These are phyloP conservation scores for Drosophila lowei DNA, from an alignment of 1,140 invertebrate species.

Conservation along the genomic window DNA sequence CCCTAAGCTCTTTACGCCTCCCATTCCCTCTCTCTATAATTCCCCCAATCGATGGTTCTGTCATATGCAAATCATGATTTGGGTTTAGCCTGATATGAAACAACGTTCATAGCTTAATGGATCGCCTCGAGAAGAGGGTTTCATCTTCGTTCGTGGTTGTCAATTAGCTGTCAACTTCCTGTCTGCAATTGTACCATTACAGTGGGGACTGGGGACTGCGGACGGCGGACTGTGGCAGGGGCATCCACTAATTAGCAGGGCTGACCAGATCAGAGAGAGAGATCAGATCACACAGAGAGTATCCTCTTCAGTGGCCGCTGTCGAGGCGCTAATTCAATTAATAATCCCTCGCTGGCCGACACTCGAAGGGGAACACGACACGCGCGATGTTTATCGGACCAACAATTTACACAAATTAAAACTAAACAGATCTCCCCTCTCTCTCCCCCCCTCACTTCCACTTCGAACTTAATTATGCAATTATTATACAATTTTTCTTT, in stretches of 20 bases:
- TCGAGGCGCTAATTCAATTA: conserved; percentile 73
- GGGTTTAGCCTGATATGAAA: background rate
- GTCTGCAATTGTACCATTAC: conserved; percentile 12
- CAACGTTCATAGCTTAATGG: conserved; percentile 37
- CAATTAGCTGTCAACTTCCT: conserved; percentile 60
- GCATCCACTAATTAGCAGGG: conserved; percentile 38
- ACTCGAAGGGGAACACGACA: conserved; percentile 34
- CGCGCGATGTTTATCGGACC: conserved; percentile 54
- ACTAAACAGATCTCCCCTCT: conserved; percentile 20
- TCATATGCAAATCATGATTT: conserved; percentile 65
- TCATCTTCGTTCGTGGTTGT: conserved; percentile 32
- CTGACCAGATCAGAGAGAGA: conserved; percentile 15
- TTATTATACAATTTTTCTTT: conserved; percentile 39
- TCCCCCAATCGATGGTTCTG: background rate
- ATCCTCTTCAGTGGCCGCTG: conserved; percentile 17
- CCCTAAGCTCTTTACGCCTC: background rate
- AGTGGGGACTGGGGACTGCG: no score
- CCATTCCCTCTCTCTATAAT: background rate
- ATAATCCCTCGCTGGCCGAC: conserved; percentile 37
- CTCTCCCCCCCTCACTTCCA: conserved; percentile 1
- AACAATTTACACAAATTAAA: conserved; percentile 52
- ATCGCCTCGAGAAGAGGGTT: background rate
- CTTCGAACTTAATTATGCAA: conserved; percentile 46
- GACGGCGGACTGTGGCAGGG: background rate
- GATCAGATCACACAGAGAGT: conserved; percentile 12